Conservation (phyloP, 30 jellyfish, hydroid and myxozoan species). For the Sanderia malayensis region DNA sequence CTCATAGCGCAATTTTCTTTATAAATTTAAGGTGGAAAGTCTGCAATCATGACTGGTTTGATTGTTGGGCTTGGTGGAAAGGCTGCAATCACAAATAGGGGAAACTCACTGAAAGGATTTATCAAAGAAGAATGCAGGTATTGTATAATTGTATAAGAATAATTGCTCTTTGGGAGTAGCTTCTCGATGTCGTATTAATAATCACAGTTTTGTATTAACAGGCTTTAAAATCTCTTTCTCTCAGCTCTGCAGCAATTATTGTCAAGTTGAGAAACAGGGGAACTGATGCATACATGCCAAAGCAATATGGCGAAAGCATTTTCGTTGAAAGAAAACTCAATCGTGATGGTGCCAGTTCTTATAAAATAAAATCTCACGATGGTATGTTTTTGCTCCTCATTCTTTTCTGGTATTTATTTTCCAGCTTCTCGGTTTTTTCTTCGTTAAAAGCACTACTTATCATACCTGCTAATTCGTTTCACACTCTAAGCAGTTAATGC, state of each 20-base stretch:
- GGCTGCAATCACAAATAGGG: slow-evolving; percentile 95
- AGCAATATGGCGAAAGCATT: slow-evolving; percentile 75
- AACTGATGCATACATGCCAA: slow-evolving; percentile 81
- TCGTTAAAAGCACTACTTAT: too few relatives aligned
- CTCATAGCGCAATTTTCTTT: background rate
- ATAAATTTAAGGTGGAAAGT: slow-evolving; percentile 93
- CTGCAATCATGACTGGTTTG: slow-evolving; percentile 92
- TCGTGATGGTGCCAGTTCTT: slow-evolving; percentile 76
- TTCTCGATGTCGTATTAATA: too few relatives aligned
- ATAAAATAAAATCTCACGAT: slow-evolving; percentile 66
- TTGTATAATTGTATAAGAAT: too few relatives aligned
- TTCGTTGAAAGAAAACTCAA: slow-evolving; percentile 68
- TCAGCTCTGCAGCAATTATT: slow-evolving; percentile 68
- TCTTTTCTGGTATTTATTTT: background rate
- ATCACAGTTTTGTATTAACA: too few relatives aligned
- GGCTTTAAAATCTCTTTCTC: background rate
- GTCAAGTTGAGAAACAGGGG: slow-evolving; percentile 80
- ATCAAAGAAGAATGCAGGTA: slow-evolving; percentile 89
- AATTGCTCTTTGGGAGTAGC: too few relatives aligned
- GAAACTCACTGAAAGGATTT: slow-evolving; percentile 77
- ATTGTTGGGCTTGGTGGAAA: slow-evolving; percentile 97
- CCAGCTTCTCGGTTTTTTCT: too few relatives aligned
- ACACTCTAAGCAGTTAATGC: too few relatives aligned
- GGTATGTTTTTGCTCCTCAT: slow-evolving; percentile 34
- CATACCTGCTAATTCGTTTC: too few relatives aligned